Percentiles rank a stretch among this genome's conserved stretches.
These are phyloP conservation scores for Drosophila fulvimacula DNA, from an alignment of 2,888 invertebrate genomes.

Conservation along the genomic window DNA sequence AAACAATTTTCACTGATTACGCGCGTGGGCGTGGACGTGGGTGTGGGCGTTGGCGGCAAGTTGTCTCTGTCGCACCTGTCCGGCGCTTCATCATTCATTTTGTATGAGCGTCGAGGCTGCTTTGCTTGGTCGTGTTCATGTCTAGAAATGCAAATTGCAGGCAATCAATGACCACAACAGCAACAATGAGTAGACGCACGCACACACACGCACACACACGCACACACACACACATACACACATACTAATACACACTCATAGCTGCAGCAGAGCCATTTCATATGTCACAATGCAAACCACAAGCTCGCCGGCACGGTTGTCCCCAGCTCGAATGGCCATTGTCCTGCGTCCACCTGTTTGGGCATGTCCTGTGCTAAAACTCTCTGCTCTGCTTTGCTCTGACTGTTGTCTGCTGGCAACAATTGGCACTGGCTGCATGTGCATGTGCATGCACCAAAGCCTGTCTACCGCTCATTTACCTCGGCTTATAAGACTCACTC, in stretches of 20 bases:
- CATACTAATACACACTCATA: background rate
- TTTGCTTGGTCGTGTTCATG: constrained; percentile 50
- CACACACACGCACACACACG: background rate
- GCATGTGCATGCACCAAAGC: constrained; percentile 20
- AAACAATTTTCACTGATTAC: constrained; percentile 56
- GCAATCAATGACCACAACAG: constrained; percentile 53
- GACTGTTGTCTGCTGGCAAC: constrained; percentile 13
- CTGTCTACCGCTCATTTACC: constrained; percentile 39
- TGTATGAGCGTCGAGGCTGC: constrained; percentile 18
- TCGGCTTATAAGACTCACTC: constrained; percentile 13
- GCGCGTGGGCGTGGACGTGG: too few species aligned
- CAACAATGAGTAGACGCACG: constrained; percentile 26
- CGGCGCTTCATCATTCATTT: constrained; percentile 39
- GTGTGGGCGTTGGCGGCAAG: too few species aligned
- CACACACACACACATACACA: background rate
- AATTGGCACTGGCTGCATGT: constrained; percentile 18
- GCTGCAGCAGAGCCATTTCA: constrained; percentile 24
- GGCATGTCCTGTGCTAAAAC: constrained; percentile 7
- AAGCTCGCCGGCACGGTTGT: constrained; percentile 18
- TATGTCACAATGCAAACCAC: constrained; percentile 34
- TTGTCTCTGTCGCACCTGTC: too few species aligned
- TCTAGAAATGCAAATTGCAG: constrained; percentile 65
- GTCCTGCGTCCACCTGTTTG: constrained; percentile 16
- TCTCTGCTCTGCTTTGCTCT: background rate
- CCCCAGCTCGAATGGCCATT: constrained; percentile 17